A percentile compares a stretch with the other conserved stretches of the same genome.
phyloP scores from a whole-genome alignment of 2,113 vertebrate genomes.

The Neodontobutis hainanensis region DNA sequence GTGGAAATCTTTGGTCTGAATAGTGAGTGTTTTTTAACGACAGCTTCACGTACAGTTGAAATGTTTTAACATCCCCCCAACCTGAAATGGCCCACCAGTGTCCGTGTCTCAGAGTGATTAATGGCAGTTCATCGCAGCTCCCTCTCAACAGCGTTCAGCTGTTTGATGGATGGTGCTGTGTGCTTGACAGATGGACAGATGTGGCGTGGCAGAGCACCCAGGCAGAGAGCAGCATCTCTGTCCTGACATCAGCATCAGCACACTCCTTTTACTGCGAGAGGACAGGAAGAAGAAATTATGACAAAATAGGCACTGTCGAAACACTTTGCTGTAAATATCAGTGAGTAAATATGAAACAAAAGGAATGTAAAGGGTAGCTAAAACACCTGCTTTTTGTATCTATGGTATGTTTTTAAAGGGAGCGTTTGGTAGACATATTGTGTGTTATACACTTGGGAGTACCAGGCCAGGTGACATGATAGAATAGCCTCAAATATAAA shows the following conservation, averaged over 20 bases:
- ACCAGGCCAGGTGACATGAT: neutral
- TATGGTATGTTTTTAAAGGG: too few species aligned
- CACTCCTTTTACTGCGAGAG: conserved; percentile 9
- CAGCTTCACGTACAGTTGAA: neutral
- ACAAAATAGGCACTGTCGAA: conserved; percentile 2
- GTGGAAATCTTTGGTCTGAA: too few species aligned
- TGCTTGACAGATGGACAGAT: conserved; percentile 63
- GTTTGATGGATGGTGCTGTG: conserved; percentile 62
- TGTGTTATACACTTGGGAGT: neutral
- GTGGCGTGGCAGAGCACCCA: conserved; percentile 45
- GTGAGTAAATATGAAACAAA: conserved; percentile 24
- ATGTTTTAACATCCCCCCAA: conserved; percentile 24
- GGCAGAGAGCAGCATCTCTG: conserved; percentile 29
- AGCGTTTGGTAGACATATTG: neutral
- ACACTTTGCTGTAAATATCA: conserved; percentile 36
- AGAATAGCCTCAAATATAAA: neutral
- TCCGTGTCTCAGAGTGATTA: conserved; percentile 65
- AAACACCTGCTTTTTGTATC: too few species aligned
- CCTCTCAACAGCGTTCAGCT: conserved; percentile 49
- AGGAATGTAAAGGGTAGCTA: neutral
- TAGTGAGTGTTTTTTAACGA: neutral
- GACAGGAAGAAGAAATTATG: conserved; percentile 1
- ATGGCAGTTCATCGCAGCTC: conserved; percentile 51
- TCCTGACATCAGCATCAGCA: conserved; percentile 20
- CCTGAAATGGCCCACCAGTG: conserved; percentile 12